Percentiles rank a stretch among this genome's conserved stretches.
Conservation (phyloP, 23 tunicate species). For the Oikopleura albicans region DNA sequence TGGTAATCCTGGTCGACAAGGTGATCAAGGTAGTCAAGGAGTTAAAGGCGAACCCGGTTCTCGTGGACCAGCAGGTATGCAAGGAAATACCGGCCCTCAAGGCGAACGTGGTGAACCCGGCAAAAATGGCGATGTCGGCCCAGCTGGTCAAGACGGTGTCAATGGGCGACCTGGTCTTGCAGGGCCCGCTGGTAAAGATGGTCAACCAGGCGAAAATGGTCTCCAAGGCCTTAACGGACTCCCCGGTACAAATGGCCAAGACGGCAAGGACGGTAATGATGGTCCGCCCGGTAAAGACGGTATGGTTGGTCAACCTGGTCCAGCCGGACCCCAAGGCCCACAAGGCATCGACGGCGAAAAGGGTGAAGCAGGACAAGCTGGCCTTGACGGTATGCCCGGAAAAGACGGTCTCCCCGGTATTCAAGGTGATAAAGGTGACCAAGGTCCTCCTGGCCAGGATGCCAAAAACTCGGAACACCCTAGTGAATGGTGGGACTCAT, state of each 20-base stretch:
- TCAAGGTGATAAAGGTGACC: neutral
- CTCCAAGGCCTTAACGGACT: neutral
- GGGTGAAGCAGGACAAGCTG: neutral
- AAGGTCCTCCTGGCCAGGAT: neutral
- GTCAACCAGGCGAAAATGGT: neutral
- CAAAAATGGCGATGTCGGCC: neutral
- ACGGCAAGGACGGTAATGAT: neutral
- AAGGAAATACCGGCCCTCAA: too few relatives aligned
- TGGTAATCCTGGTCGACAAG: neutral
- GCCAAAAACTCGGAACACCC: neutral
- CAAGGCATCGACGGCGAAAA: neutral
- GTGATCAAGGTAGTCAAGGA: neutral
- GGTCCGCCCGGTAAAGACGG: neutral
- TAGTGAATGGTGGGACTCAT: conserved; percentile 9
- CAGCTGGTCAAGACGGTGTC: neutral
- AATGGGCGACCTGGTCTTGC: too few relatives aligned
- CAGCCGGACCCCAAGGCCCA: neutral
- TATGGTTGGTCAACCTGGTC: neutral
- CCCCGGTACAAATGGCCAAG: neutral
- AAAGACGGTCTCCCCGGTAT: neutral
- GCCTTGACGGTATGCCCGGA: neutral
- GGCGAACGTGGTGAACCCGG: too few relatives aligned
- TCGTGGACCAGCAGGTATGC: too few relatives aligned
- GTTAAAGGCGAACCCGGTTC: too few relatives aligned
- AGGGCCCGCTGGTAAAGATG: too few relatives aligned